Evolutionary conservation across 2,888 invertebrate species (phyloP), one percentile per base, ranked within the genome.

Genomic region (Diadegma fenestrale): DNA sequence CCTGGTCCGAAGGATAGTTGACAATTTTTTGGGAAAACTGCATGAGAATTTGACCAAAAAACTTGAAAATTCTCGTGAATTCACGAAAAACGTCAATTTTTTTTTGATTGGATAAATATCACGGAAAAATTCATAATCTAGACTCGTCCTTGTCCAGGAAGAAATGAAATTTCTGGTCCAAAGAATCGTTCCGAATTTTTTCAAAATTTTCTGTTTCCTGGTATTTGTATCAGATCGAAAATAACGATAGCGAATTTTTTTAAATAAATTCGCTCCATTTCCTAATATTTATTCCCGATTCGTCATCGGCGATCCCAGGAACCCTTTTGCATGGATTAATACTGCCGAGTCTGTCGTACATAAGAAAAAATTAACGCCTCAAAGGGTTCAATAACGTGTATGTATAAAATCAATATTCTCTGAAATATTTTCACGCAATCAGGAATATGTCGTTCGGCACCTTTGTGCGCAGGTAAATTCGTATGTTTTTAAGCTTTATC

Each of bases 391-490:
- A 48, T 48, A 48, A 17, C 26, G 22, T 54, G 54, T 54, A 22
- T 54, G 26, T 54, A 19, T 64, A 83, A 85, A 83, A 73, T 30
- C n/a, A 54, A 82, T 76, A 75, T 77, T 76, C 26, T 84, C 48
- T 81, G 22, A 71, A 72, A 71, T 87, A 88, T 90, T 92, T 93
- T 93, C 92, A 93, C 91, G 93, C 92, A 89, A 90, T 90, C 93
- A 94, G 94, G 94, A 93, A 94, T 94, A 89, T 95, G 94, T 92
- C 93, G 94, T 88, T 94, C 94, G 87, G 94, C 94, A 82, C 94
- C 94, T 76, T 91, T 94, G 84, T 94, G 94, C 91, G 94, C 94
- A 94, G 94, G 94, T 95, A 94, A 90, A 91, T 66, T 51, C 37
- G n/a, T 17, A 76, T 17, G 8, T 51, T 14, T 4, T 48, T 19